Percentiles rank a stretch among this genome's conserved stretches.
These are phyloP conservation scores for Melozone crissalis DNA, from an alignment of 2,113 vertebrate species.

Conservation along the genomic window DNA sequence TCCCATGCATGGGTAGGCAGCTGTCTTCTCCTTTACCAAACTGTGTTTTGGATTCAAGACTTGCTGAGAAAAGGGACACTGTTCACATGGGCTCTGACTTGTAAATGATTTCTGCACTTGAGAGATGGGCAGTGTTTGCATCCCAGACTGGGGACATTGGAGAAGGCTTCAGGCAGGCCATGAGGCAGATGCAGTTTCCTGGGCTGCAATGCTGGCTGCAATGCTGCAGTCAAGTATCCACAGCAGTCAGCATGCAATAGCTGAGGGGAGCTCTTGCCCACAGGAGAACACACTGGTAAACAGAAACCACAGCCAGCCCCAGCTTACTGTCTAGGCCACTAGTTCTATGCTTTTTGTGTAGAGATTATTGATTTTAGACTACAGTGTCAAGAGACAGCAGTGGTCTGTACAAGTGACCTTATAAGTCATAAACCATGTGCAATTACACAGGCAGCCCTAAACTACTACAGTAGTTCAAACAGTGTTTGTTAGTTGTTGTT, in stretches of 20 bases:
- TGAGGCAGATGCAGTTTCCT: not conserved
- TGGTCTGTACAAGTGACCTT: not conserved
- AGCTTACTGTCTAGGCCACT: not conserved
- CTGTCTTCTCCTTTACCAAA: not conserved
- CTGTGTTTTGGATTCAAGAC: not conserved
- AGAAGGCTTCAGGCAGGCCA: not conserved
- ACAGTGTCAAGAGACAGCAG: not conserved
- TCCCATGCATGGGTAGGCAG: not conserved
- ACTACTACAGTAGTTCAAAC: not conserved
- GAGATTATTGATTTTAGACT: not conserved
- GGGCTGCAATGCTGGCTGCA: not conserved
- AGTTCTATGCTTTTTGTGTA: not conserved
- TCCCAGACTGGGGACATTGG: not conserved
- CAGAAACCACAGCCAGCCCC: not conserved
- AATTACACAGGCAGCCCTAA: not conserved
- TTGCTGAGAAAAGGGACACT: not conserved
- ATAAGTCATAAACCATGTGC: not conserved
- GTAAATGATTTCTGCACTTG: not conserved
- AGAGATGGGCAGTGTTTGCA: not conserved
- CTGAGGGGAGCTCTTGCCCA: not conserved
- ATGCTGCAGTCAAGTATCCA: too few species aligned
- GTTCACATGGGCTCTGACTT: not conserved
- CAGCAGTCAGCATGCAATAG: not conserved
- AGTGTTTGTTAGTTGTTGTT: not conserved
- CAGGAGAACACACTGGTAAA: not conserved